A percentile compares a stretch with the other conserved stretches of the same genome.
Evolutionary conservation across 2,888 invertebrate genomes (phyloP).

Genomic region (Gonocerus acuteangulatus): DNA sequence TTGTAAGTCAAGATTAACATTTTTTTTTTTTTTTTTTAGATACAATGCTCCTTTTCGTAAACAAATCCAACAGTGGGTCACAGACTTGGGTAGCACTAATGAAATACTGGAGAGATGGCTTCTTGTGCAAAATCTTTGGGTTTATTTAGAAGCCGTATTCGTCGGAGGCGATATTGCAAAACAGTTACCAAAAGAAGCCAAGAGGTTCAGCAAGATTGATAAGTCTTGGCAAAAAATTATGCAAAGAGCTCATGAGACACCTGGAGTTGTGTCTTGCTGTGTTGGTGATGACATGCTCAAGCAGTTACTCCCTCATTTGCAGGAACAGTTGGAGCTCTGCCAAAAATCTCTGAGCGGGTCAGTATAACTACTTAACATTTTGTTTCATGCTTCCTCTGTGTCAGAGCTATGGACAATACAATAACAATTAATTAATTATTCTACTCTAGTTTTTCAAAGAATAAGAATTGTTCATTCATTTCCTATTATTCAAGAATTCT

Average conservation of each 20-base stretch:
- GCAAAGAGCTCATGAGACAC: slow-evolving; percentile 92
- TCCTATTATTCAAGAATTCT: too few species aligned
- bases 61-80: slow-evolving; percentile 92
- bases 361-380: too few species aligned
- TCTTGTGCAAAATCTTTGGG: slow-evolving; percentile 96
- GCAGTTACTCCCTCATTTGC: slow-evolving; percentile 84
- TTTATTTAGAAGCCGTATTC: slow-evolving; percentile 94
- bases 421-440: too few species aligned
- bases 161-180: slow-evolving; percentile 99
- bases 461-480: too few species aligned
- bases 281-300: slow-evolving; percentile 90
- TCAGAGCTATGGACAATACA: too few species aligned
- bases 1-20: background rate
- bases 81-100: slow-evolving; percentile 88
- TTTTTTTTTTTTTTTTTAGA: slow-evolving; percentile 45
- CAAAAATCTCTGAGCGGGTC: slow-evolving; percentile 92
- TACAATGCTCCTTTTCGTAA: slow-evolving; percentile 95
- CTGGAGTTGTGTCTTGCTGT: slow-evolving; percentile 91
- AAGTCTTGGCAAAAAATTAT: slow-evolving; percentile 98
- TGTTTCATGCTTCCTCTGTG: too few species aligned
- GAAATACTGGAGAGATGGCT: slow-evolving; percentile 95
- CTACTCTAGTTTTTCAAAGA: too few species aligned
- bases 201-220: slow-evolving; percentile 91
- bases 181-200: slow-evolving; percentile 89
- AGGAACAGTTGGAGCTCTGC: slow-evolving; percentile 94